Evolutionary conservation across 2,797 vertebrate genomes (phyloP).

Genomic region (Hafferia zeledoni): DNA sequence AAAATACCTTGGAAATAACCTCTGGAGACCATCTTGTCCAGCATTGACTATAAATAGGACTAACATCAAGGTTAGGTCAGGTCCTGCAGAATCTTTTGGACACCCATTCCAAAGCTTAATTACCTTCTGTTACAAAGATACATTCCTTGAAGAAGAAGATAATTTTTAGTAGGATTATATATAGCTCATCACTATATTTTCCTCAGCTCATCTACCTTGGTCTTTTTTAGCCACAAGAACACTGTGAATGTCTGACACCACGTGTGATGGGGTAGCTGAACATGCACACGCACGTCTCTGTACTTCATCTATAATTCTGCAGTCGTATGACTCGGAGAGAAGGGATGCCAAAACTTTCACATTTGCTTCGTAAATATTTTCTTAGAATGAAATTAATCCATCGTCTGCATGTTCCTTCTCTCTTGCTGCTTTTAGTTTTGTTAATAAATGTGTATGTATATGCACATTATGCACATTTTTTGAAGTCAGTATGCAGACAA

Average conservation of each 20-base stretch:
- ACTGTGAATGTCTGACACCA: neutral
- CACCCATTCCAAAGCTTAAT: neutral
- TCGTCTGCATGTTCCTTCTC: neutral
- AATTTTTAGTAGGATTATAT: neutral
- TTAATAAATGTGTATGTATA: neutral
- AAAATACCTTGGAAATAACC: neutral
- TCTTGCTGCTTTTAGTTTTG: neutral
- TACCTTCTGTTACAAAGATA: neutral
- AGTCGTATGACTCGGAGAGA: slow-evolving; percentile 1
- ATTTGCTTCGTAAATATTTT: slow-evolving; percentile 65
- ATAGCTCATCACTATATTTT: neutral
- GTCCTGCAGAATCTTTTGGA: neutral
- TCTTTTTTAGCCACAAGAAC: neutral
- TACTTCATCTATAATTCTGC: neutral
- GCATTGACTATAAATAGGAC: neutral
- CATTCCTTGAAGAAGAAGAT: neutral
- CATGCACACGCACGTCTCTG: neutral
- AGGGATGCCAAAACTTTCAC: neutral
- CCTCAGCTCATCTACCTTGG: neutral
- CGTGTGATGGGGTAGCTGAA: neutral
- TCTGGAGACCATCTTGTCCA: neutral
- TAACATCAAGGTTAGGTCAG: neutral
- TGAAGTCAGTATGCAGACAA: neutral
- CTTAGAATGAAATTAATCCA: slow-evolving; percentile 22
- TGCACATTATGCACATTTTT: neutral